Evolutionary conservation across 1,140 invertebrate genomes (phyloP).

Genomic region (Globodera ellingtonae): DNA sequence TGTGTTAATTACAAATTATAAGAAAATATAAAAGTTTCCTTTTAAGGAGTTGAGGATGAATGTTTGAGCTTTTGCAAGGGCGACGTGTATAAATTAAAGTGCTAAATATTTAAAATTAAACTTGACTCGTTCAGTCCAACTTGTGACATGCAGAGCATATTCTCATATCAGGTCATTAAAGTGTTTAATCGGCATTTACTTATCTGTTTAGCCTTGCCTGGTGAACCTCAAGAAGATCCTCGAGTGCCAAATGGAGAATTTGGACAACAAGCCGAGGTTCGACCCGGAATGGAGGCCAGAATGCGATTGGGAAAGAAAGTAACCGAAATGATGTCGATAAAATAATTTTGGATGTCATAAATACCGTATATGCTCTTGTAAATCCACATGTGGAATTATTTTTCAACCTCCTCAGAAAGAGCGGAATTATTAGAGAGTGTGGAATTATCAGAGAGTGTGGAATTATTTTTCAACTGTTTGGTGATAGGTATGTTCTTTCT

Average conservation of each 20-base stretch:
- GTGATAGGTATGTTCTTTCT: too few species aligned
- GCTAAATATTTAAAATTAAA: neutral
- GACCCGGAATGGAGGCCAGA: constrained; percentile 55
- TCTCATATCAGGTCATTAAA: constrained; percentile 51
- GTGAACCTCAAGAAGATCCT: constrained; percentile 54
- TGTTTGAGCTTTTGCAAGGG: constrained; percentile 62
- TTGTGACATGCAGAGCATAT: constrained; percentile 59
- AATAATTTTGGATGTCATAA: too few species aligned
- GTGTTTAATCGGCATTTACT: neutral
- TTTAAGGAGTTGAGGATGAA: constrained; percentile 53
- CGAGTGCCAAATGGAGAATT: constrained; percentile 52
- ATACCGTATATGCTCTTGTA: too few species aligned
- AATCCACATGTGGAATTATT: too few species aligned
- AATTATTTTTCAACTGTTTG: too few species aligned
- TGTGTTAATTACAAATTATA: too few species aligned
- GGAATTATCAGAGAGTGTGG: too few species aligned
- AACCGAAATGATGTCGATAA: neutral
- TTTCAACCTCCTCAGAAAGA: too few species aligned
- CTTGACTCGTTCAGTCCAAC: constrained; percentile 40
- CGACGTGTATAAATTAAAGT: constrained; percentile 39
- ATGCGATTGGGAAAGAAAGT: constrained; percentile 58
- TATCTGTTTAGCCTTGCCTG: constrained; percentile 47
- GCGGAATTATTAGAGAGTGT: too few species aligned
- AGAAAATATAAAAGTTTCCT: too few species aligned
- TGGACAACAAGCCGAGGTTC: constrained; percentile 45